A percentile compares a stretch with the other conserved stretches of the same genome.
phyloP scores from a whole-genome alignment of 2,888 invertebrate genomes.

The Prosopocoilus inquinatus region DNA sequence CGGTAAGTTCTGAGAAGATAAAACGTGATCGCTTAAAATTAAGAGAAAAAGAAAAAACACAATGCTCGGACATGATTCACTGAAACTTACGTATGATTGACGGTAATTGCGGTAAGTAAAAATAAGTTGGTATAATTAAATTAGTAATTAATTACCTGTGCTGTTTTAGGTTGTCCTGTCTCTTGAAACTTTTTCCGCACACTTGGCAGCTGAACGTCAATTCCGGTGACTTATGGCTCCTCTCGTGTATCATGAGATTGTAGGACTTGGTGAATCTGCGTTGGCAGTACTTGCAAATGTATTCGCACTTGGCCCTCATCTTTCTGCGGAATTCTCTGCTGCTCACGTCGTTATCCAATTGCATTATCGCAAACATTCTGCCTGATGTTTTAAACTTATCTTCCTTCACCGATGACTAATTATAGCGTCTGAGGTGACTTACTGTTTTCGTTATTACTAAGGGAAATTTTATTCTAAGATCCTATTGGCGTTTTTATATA shows the following conservation, averaged over 20 bases:
- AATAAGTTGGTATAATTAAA: too few species aligned
- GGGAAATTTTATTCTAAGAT: slow-evolving; percentile 1
- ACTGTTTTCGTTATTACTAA: neutral
- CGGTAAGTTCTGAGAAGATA: neutral
- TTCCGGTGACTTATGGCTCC: slow-evolving; percentile 96
- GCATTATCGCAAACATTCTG: slow-evolving; percentile 84
- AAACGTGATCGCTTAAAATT: neutral
- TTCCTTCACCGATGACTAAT: slow-evolving; percentile 13
- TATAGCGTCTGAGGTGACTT: neutral
- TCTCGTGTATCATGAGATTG: slow-evolving; percentile 97
- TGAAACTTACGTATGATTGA: too few species aligned
- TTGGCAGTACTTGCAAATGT: slow-evolving; percentile 97
- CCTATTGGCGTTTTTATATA: slow-evolving; percentile 2
- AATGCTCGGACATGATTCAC: too few species aligned
- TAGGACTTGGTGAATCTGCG: slow-evolving; percentile 97
- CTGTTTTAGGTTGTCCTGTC: slow-evolving; percentile 94
- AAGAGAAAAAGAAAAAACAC: neutral
- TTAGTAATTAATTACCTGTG: slow-evolving; percentile 78
- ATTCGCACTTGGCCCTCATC: slow-evolving; percentile 94
- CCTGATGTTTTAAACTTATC: slow-evolving; percentile 16
- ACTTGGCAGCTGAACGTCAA: slow-evolving; percentile 96
- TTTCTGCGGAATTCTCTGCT: slow-evolving; percentile 83
- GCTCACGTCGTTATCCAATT: slow-evolving; percentile 84
- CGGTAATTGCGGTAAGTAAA: too few species aligned
- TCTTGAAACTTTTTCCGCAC: slow-evolving; percentile 95